phyloP scores from a whole-genome alignment of 2,888 invertebrate species.

The Harpalus rubripes region DNA sequence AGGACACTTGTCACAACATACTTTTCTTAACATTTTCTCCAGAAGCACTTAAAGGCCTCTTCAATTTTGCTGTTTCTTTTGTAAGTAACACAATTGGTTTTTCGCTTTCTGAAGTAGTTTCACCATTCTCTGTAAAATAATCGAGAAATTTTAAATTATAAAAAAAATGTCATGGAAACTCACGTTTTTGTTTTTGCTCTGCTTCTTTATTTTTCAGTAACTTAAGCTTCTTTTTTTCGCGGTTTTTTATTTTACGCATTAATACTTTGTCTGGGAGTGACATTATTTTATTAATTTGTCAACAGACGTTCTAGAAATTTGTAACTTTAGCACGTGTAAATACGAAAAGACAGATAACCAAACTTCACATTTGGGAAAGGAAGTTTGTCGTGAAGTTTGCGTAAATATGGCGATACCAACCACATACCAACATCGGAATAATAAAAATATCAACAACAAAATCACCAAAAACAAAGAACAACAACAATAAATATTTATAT shows the following conservation, averaged over 20 bases:
- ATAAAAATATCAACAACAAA: not conserved
- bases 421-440: not conserved
- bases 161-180: constrained; percentile 12
- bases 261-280: constrained; percentile 85
- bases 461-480: not conserved
- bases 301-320: constrained; percentile 20
- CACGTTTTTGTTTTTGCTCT: constrained; percentile 73
- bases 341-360: constrained; percentile 37
- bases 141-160: constrained; percentile 33
- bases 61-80: constrained; percentile 74
- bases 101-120: constrained; percentile 53
- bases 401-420: not conserved
- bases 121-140: constrained; percentile 64
- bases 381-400: not conserved
- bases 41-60: constrained; percentile 68
- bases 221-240: constrained; percentile 85
- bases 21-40: constrained; percentile 67
- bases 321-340: constrained; percentile 31
- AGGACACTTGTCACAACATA: constrained; percentile 51
- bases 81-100: constrained; percentile 68
- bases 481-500: constrained; percentile 8
- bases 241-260: constrained; percentile 88
- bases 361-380: not conserved
- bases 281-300: constrained; percentile 76
- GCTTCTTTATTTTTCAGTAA: constrained; percentile 81